Evolutionary conservation across 2,888 invertebrate species (phyloP).

Genomic region (Pammene aurita): DNA sequence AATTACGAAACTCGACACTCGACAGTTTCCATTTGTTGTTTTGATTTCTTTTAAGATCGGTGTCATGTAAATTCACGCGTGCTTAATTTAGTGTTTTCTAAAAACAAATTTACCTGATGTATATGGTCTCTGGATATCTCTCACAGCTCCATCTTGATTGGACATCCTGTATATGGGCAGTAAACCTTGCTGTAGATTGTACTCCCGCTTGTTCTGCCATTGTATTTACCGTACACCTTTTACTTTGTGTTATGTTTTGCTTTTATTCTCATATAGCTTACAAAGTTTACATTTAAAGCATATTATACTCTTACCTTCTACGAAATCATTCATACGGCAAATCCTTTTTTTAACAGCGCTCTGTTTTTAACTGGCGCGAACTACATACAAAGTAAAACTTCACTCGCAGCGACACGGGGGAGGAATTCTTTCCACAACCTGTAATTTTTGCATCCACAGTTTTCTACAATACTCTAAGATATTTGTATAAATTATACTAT

Average conservation of each 20-base stretch:
- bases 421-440: constrained; percentile 47
- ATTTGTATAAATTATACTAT: constrained; percentile 53
- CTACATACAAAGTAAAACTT: constrained; percentile 47
- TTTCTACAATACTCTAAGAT: constrained; percentile 44
- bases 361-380: background rate
- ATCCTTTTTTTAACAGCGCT: background rate
- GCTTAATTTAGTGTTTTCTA: too few species aligned
- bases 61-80: too few species aligned
- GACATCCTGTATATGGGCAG: constrained; percentile 47
- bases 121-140: background rate
- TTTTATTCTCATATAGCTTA: constrained; percentile 7
- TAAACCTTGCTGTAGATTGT: constrained; percentile 55
- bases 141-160: background rate
- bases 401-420: constrained; percentile 49
- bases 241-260: constrained; percentile 19
- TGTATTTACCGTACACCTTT: constrained; percentile 41
- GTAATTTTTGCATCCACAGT: constrained; percentile 51
- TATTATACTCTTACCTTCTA: constrained; percentile 4
- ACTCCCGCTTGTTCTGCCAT: constrained; percentile 44
- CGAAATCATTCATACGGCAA: background rate
- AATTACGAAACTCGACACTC: too few species aligned
- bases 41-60: too few species aligned
- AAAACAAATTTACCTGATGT: too few species aligned
- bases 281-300: background rate
- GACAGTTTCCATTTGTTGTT: too few species aligned